Evolutionary conservation across 2,113 vertebrate genomes (phyloP), one percentile per base, ranked within the genome.

Genomic region (Chloroceryle aenea): DNA sequence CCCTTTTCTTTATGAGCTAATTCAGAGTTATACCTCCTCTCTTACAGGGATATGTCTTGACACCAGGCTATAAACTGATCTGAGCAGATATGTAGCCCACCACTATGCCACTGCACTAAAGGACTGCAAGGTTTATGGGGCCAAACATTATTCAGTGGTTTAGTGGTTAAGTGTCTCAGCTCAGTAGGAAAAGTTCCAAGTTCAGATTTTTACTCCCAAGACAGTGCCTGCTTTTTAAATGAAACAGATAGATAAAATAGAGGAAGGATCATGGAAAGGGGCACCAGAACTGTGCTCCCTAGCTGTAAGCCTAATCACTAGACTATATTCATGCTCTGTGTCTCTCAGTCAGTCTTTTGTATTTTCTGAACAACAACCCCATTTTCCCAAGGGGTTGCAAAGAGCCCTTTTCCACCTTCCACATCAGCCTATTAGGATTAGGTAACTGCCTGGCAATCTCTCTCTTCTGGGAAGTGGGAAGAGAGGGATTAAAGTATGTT

Each of bases 111-210:
- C 22, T 38, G 34, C 19, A 43, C 14, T 45, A 21, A 68, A 71
- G 45, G 25, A 11, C 18, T 55, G 40, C 23, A 61, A 68, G 32
- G 30, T 66, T 61, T 61, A 56, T 52, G 14, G 16, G 7, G 34
- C 1, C 0, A 83, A 72, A 61, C 26, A 59, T 0, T 0, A 6
- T 30, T 77, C 48, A 56, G 30, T 64, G 73, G 9, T 68, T 64
- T 47, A 86, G 30, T 25, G 30, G 21, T 29, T 74, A 77, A 66
- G 30, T 36, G 23, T 7, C 21, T 92, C 27, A 40, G 18, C 12
- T 86, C 1, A 1, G 18, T 6, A 68, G 23, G 7, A 79, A 48
- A 68, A 59, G n/a, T n/a, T 64, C 30, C 5, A 29, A 85, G 17
- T 63, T 90, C 32, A 75, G 34, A 0, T 34, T 85, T 69, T 86